Base-by-base conservation (phyloP, 1,140 invertebrate species). In the Plodia interpunctella region DNA sequence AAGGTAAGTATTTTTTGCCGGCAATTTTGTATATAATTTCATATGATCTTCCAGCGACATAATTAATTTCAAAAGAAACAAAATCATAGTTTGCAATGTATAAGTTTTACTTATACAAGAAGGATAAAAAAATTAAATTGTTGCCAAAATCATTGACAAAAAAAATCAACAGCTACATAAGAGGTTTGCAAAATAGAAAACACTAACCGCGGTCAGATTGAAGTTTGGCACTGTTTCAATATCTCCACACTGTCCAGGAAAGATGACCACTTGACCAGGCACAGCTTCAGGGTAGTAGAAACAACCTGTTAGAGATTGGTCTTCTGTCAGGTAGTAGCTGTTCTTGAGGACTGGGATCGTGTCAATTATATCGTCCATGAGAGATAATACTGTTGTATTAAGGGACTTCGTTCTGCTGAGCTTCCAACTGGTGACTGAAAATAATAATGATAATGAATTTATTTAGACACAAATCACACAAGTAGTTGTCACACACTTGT, bases 261-360 rank as follows among this genome's bases (percentile, higher is more conserved):
- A 81, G 4, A 70, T 60, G 0, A 87, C 78, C 0, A 71, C 73
- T 0, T 70, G 66, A 6, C 68, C 74, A 13, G 59, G 53, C 6
- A 70, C 59, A 2, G 79, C 71, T 11, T 82, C 75, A 10, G 85
- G 85, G 58, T 62, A 79, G 35, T 78, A 86, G 70, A 86, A 86
- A 55, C 85, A 88, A 2, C 62, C 82, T 13, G 63, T 54, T 0
- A 15, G 18, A 21, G 52, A 66, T 6, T 87, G 83, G 21, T 83
- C 64, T 18, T 50, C 52, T 0, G 2, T 2, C 35, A 70, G 54
- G 49, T 65, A 88, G 51, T 86, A 88, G 0, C 59, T 30, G 3
- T 72, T 28, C 20, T 81, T 72, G 0, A 88, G 56, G 1, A 83
- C 80, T 0, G 55, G 38, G 38, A 80, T 56, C 1, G 57, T 60